These are phyloP conservation scores for Alosa sapidissima DNA, from an alignment of 2,797 vertebrate genomes.

Conservation along the genomic window DNA sequence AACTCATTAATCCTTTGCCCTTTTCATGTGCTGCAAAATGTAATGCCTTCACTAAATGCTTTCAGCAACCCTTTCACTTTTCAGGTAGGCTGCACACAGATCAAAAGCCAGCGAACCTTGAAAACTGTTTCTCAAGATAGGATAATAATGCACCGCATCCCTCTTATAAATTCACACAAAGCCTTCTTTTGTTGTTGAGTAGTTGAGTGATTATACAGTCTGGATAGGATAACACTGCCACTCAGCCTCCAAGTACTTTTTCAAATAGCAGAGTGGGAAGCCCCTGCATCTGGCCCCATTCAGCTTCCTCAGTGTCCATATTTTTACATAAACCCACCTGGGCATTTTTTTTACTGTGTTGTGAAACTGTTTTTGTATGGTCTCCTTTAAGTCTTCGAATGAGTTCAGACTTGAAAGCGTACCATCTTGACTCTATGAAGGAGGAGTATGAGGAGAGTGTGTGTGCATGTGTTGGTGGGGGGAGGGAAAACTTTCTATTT, in stretches of 20 bases:
- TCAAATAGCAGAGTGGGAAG: not conserved
- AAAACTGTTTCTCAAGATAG: not conserved
- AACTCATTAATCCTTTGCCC: not conserved
- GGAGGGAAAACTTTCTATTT: not conserved
- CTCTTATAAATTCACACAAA: not conserved
- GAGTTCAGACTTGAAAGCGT: slow-evolving; percentile 50
- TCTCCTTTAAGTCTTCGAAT: slow-evolving; percentile 56
- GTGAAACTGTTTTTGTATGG: slow-evolving; percentile 57
- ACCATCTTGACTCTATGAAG: slow-evolving; percentile 57
- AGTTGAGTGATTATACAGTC: not conserved
- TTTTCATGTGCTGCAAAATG: not conserved
- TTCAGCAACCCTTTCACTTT: not conserved
- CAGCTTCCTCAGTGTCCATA: not conserved
- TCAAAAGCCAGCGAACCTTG: not conserved
- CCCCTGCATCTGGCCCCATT: not conserved
- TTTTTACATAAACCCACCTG: slow-evolving; percentile 13
- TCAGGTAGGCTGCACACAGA: not conserved
- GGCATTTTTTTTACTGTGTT: slow-evolving; percentile 56
- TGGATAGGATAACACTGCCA: slow-evolving; percentile 14
- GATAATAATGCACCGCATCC: not conserved
- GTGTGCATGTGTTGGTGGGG: not conserved
- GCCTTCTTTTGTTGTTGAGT: not conserved
- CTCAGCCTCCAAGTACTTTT: not conserved
- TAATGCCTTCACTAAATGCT: not conserved
- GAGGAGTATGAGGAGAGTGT: slow-evolving; percentile 21